Conservation (phyloP, 35 echinoderm and acorn worm genomes). For the Apostichopus japonicus region DNA sequence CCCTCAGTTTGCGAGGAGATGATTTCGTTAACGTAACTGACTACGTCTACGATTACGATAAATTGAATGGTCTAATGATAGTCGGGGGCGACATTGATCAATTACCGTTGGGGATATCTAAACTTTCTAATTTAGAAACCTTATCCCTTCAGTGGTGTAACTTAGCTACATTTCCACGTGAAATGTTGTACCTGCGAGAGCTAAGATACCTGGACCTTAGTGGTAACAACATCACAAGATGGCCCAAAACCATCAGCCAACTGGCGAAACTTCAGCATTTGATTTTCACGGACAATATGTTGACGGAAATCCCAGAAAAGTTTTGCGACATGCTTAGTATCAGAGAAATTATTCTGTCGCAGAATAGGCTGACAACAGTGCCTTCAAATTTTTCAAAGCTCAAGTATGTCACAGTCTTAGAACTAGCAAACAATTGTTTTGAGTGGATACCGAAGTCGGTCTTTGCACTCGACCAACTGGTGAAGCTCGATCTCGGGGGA, state of each 20-base stretch:
- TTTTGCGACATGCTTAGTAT: slow-evolving; percentile 63
- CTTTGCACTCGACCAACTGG: slow-evolving; percentile 86
- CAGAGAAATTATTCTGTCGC: slow-evolving; percentile 52
- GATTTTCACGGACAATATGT: slow-evolving; percentile 74
- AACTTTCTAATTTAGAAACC: slow-evolving; percentile 61
- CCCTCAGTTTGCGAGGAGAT: slow-evolving; percentile 66
- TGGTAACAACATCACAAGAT: slow-evolving; percentile 73
- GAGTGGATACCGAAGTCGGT: slow-evolving; percentile 84
- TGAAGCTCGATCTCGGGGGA: slow-evolving; percentile 76
- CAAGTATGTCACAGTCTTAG: slow-evolving; percentile 58
- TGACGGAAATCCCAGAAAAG: slow-evolving; percentile 65
- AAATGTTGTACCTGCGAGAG: slow-evolving; percentile 59
- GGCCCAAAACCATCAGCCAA: slow-evolving; percentile 52
- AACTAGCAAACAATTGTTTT: slow-evolving; percentile 84
- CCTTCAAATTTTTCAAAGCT: slow-evolving; percentile 70
- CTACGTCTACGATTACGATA: slow-evolving; percentile 58
- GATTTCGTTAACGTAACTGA: slow-evolving; percentile 28
- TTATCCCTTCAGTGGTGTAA: slow-evolving; percentile 69
- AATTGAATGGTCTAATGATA: slow-evolving; percentile 79
- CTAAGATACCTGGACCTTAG: slow-evolving; percentile 76
- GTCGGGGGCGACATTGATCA: slow-evolving; percentile 57
- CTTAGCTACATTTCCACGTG: slow-evolving; percentile 62
- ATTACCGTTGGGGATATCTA: slow-evolving; percentile 53
- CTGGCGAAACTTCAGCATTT: slow-evolving; percentile 66
- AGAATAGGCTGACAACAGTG: slow-evolving; percentile 75